phyloP scores from a whole-genome alignment of 2,113 vertebrate genomes.

The Bettongia penicillata region DNA sequence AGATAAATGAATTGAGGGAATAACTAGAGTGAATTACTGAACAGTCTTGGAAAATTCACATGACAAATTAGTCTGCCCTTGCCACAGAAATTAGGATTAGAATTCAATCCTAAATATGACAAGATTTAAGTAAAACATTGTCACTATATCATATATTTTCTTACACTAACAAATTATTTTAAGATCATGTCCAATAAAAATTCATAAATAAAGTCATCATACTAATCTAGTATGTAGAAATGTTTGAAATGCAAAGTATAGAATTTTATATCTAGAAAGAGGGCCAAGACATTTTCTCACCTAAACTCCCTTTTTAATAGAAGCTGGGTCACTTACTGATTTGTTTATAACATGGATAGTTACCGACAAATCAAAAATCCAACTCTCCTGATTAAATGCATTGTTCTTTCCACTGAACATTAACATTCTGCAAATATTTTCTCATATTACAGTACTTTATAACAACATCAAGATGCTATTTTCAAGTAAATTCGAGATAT shows the following conservation, averaged over 20 bases:
- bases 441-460: neutral
- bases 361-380: neutral
- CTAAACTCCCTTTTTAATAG: neutral
- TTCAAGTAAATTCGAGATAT: neutral
- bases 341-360: neutral
- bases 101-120: neutral
- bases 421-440: neutral
- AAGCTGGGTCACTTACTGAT: neutral
- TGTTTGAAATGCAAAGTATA: neutral
- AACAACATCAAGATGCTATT: neutral
- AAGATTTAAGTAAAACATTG: neutral
- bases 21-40: neutral
- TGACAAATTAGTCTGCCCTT: neutral
- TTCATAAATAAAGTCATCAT: neutral
- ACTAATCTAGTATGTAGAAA: neutral
- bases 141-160: neutral
- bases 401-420: neutral
- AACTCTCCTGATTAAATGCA: neutral
- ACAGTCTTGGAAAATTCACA: neutral
- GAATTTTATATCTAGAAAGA: neutral
- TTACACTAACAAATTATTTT: neutral
- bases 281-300: neutral
- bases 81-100: neutral
- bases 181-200: neutral
- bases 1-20: neutral